Evolutionary conservation across 2,113 vertebrate species (phyloP).

Genomic region (Coptodon rendalli): DNA sequence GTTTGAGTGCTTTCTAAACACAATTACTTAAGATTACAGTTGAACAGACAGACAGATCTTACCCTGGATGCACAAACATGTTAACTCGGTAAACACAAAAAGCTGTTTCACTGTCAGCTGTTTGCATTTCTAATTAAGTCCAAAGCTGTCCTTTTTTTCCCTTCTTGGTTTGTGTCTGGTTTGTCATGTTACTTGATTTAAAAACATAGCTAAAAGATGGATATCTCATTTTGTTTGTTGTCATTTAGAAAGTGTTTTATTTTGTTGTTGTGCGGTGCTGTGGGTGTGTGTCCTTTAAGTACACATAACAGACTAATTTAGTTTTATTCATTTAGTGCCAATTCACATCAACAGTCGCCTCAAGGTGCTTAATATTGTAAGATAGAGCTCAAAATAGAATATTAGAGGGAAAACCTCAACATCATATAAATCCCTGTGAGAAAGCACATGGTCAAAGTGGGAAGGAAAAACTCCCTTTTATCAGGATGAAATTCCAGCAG

Average conservation of each 20-base stretch:
- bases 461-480: neutral
- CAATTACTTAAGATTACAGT: slow-evolving; percentile 68
- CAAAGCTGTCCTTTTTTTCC: neutral
- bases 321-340: neutral
- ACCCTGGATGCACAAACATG: slow-evolving; percentile 23
- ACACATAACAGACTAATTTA: neutral
- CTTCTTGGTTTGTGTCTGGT: neutral
- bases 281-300: neutral
- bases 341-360: neutral
- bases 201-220: neutral
- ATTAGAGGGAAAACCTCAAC: neutral
- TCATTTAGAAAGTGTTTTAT: neutral
- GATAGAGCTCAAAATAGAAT: neutral
- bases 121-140: neutral
- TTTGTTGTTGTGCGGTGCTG: neutral
- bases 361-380: neutral
- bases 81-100: slow-evolving; percentile 12
- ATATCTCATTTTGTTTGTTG: neutral
- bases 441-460: neutral
- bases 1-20: slow-evolving; percentile 69
- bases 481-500: neutral
- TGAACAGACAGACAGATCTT: slow-evolving; percentile 37
- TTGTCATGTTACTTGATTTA: neutral
- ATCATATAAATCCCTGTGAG: too few species aligned
- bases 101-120: slow-evolving; percentile 1